These are phyloP conservation scores for Eunapius fragilis DNA, from an alignment of 37 sponge, comb jelly and placozoan species.

Conservation along the genomic window DNA sequence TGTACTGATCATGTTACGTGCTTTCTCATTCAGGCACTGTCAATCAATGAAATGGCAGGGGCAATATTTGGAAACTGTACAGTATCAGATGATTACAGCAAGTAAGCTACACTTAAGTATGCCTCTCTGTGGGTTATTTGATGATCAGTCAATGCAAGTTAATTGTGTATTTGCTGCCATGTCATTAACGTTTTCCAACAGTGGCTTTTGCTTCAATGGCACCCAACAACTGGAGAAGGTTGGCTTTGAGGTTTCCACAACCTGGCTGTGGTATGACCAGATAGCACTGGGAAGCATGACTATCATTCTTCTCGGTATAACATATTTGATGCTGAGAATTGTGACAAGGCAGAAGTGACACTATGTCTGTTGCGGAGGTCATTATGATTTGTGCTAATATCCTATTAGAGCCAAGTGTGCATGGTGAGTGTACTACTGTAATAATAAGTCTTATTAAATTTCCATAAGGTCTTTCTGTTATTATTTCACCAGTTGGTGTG, in stretches of 20 bases:
- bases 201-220: background rate
- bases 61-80: background rate
- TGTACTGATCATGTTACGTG: background rate
- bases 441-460: too few relatives aligned
- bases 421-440: too few relatives aligned
- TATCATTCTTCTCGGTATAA: slow-evolving; percentile 10
- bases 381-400: too few relatives aligned
- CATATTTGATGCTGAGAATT: slow-evolving; percentile 30
- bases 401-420: too few relatives aligned
- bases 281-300: slow-evolving; percentile 28
- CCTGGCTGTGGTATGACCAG: slow-evolving; percentile 57
- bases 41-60: slow-evolving; percentile 51
- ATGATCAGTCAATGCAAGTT: too few relatives aligned
- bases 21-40: slow-evolving; percentile 30
- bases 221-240: slow-evolving; percentile 13
- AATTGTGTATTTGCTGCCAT: background rate
- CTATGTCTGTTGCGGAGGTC: background rate
- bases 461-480: too few relatives aligned
- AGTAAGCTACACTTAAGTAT: background rate
- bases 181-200: too few relatives aligned
- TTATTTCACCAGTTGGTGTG: too few relatives aligned
- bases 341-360: slow-evolving; percentile 59
- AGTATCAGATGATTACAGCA: background rate
- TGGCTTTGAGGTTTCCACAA: slow-evolving; percentile 16
- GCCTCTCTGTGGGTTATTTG: background rate